These are phyloP conservation scores for Brachypterus glaber DNA, from an alignment of 2,888 invertebrate genomes.

Conservation along the genomic window DNA sequence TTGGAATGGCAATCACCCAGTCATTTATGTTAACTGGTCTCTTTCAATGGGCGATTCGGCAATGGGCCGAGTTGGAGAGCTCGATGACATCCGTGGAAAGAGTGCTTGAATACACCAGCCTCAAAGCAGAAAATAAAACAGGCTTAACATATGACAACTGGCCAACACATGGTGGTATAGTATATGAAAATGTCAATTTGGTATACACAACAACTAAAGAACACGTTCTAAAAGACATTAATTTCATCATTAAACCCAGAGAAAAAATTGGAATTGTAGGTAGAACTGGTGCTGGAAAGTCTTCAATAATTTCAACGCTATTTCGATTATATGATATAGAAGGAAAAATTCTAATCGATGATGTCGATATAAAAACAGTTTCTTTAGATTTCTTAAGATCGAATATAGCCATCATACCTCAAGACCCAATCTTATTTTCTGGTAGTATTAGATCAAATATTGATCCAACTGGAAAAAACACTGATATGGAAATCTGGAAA, in stretches of 20 bases:
- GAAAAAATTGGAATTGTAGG: constrained; percentile 70
- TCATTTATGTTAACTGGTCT: constrained; percentile 62
- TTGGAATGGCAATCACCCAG: constrained; percentile 69
- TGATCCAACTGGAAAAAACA: constrained; percentile 23
- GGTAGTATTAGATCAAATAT: constrained; percentile 44
- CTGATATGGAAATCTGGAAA: constrained; percentile 26
- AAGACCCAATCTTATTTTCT: constrained; percentile 76
- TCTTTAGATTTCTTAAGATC: constrained; percentile 65
- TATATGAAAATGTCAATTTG: constrained; percentile 51
- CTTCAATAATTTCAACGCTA: constrained; percentile 61
- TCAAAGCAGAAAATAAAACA: constrained; percentile 33
- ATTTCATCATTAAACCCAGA: constrained; percentile 53
- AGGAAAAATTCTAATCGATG: constrained; percentile 61
- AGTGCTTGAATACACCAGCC: constrained; percentile 40
- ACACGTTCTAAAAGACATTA: constrained; percentile 57
- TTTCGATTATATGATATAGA: constrained; percentile 62
- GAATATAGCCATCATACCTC: constrained; percentile 74
- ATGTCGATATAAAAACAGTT: constrained; percentile 54
- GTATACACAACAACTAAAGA: constrained; percentile 58
- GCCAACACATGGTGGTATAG: constrained; percentile 50
- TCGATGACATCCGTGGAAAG: constrained; percentile 85
- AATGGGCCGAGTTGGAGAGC: constrained; percentile 70
- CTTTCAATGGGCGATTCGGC: constrained; percentile 55
- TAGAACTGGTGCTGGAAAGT: constrained; percentile 72
- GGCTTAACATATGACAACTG: constrained; percentile 47